phyloP scores from a whole-genome alignment of 1,140 invertebrate species.

The Pteromalus puparum region DNA sequence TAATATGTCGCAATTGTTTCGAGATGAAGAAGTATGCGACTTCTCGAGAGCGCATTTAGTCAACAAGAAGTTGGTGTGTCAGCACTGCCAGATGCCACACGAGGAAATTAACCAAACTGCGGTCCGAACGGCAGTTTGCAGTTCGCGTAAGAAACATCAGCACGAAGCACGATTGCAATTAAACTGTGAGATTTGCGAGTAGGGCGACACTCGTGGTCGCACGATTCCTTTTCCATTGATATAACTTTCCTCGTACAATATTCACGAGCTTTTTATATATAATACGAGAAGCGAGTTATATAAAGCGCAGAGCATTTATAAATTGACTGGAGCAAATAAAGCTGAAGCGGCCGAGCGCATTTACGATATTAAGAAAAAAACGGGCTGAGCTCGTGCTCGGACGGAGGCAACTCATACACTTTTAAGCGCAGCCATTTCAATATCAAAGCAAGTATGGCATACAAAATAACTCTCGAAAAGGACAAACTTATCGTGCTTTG shows the following conservation, averaged over 20 bases:
- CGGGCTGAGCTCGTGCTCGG: not conserved
- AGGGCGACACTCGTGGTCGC: no score
- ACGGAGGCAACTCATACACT: not conserved
- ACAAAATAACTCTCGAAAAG: conserved; percentile 34
- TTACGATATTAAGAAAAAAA: not conserved
- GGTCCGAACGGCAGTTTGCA: not conserved
- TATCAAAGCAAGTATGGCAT: conserved; percentile 32
- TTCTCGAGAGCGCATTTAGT: not conserved
- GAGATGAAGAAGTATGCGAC: not conserved
- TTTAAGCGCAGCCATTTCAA: conserved; percentile 25
- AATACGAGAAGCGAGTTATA: not conserved
- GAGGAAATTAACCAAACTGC: not conserved
- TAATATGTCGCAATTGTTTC: not conserved
- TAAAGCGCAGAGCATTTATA: not conserved
- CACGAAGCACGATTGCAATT: not conserved
- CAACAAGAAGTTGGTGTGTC: no score
- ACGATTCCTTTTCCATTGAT: no score
- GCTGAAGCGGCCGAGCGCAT: not conserved
- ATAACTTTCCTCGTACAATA: no score
- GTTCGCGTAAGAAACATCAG: not conserved
- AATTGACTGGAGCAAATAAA: not conserved
- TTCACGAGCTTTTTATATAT: no score
- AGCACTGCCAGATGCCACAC: not conserved
- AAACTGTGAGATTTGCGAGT: not conserved
- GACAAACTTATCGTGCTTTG: not conserved